These are phyloP conservation scores for Ophiodon elongatus DNA, from an alignment of 2,113 vertebrate genomes.

Conservation along the genomic window DNA sequence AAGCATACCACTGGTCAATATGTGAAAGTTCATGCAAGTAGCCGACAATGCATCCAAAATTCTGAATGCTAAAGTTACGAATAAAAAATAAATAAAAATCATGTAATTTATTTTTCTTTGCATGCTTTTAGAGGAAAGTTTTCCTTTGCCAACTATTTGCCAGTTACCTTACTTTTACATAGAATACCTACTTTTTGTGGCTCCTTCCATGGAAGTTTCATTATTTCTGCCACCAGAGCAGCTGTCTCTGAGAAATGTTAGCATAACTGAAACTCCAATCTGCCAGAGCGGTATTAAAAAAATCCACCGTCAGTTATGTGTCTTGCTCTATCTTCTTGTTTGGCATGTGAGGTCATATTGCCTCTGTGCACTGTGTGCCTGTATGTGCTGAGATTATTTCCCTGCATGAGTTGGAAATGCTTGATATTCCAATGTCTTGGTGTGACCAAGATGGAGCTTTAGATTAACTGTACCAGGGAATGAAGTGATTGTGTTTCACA, in stretches of 20 bases:
- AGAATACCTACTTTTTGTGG: constrained; percentile 12
- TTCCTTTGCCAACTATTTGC: constrained; percentile 8
- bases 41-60: background rate
- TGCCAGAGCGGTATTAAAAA: background rate
- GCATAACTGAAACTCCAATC: constrained; percentile 23
- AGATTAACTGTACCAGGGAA: constrained; percentile 31
- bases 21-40: background rate
- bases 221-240: constrained; percentile 45
- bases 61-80: background rate
- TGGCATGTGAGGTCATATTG: constrained; percentile 16
- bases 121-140: constrained; percentile 36
- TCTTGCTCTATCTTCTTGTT: background rate
- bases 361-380: background rate
- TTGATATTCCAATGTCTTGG: constrained; percentile 29
- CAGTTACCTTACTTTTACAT: constrained; percentile 22
- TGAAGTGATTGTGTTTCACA: constrained; percentile 47
- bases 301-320: background rate
- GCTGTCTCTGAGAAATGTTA: constrained; percentile 38
- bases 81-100: background rate
- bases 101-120: background rate
- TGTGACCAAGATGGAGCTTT: constrained; percentile 32
- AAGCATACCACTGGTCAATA: background rate
- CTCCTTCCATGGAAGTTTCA: constrained; percentile 40
- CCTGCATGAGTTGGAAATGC: constrained; percentile 45
- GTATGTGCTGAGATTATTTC: constrained; percentile 32